Percentiles rank a stretch among this genome's conserved stretches.
These are phyloP conservation scores for Anoplophora glabripennis DNA, from an alignment of 1,140 invertebrate species.

Conservation along the genomic window DNA sequence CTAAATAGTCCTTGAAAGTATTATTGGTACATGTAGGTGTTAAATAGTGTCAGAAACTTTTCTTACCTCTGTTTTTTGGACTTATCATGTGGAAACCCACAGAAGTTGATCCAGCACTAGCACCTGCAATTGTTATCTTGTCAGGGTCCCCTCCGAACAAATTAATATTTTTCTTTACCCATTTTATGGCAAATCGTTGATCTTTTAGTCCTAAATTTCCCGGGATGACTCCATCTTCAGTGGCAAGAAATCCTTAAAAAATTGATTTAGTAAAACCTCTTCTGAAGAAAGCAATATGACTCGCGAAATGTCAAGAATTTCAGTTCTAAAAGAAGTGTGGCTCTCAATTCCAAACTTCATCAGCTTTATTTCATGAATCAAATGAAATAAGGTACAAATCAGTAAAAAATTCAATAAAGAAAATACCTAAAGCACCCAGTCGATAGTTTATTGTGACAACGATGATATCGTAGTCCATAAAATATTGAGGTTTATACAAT, in stretches of 20 bases:
- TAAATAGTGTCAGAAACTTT: too few relatives aligned
- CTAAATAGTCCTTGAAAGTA: neutral
- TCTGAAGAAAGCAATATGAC: too few relatives aligned
- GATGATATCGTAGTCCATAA: slow-evolving; percentile 51
- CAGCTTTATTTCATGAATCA: too few relatives aligned
- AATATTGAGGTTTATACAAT: slow-evolving; percentile 37
- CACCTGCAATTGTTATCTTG: neutral
- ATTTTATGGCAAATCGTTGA: neutral
- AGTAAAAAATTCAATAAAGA: too few relatives aligned
- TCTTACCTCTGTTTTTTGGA: too few relatives aligned
- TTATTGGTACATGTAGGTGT: too few relatives aligned
- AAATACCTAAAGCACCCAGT: slow-evolving; percentile 38
- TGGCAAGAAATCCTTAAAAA: slow-evolving; percentile 25
- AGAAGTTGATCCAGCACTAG: neutral
- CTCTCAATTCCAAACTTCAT: too few relatives aligned
- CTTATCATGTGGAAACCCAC: too few relatives aligned
- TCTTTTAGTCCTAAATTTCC: slow-evolving; percentile 4
- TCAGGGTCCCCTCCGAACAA: slow-evolving; percentile 2
- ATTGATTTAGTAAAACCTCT: too few relatives aligned
- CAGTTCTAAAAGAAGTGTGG: too few relatives aligned
- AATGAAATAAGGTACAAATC: too few relatives aligned
- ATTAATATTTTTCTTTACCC: neutral
- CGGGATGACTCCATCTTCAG: neutral
- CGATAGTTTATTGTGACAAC: slow-evolving; percentile 58
- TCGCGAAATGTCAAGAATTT: too few relatives aligned